phyloP scores from a whole-genome alignment of 2,888 invertebrate species.

The Phengaris alcon region DNA sequence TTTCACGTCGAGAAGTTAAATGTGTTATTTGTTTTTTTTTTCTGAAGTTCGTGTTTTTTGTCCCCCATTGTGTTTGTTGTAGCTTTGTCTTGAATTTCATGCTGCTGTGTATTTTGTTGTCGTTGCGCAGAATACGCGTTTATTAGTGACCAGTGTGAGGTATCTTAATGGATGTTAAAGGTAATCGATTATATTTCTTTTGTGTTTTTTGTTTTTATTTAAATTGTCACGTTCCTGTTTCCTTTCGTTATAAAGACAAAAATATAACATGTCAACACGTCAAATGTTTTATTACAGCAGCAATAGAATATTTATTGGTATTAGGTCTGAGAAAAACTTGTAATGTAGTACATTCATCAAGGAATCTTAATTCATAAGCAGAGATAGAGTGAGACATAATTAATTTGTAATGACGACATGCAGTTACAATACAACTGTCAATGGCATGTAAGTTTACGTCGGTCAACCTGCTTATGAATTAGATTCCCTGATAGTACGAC shows the following conservation, averaged over 20 bases:
- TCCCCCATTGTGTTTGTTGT: constrained; percentile 49
- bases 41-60: constrained; percentile 22
- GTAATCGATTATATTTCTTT: constrained; percentile 12
- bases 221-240: background rate
- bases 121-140: constrained; percentile 67
- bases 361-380: too few species aligned
- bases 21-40: constrained; percentile 65
- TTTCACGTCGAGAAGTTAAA: constrained; percentile 69
- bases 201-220: background rate
- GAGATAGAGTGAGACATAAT: too few species aligned
- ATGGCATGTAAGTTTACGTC: too few species aligned
- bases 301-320: background rate
- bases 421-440: too few species aligned
- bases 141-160: constrained; percentile 50
- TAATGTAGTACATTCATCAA: too few species aligned
- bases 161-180: constrained; percentile 26
- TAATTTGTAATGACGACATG: too few species aligned
- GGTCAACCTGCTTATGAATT: too few species aligned
- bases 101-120: constrained; percentile 55
- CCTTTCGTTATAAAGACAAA: too few species aligned
- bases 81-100: constrained; percentile 56
- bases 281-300: background rate
- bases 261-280: background rate
- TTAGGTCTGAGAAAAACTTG: too few species aligned
- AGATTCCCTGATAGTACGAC: too few species aligned